Conservation (phyloP, 2,113 vertebrate genomes). For the Spheniscus mendiculus region DNA sequence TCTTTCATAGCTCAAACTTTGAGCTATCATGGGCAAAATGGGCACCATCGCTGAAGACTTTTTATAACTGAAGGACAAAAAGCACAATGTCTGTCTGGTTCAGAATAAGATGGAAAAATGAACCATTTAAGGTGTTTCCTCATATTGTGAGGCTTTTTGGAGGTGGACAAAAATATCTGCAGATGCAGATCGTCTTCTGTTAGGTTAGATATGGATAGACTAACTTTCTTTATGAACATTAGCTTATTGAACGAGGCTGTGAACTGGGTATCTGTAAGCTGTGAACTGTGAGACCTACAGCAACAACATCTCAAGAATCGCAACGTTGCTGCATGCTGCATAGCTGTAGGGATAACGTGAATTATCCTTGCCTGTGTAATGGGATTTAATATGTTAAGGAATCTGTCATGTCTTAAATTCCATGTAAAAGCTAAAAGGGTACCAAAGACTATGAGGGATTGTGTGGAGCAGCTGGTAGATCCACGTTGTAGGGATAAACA, state of each 20-base stretch:
- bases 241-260: not conserved
- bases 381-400: not conserved
- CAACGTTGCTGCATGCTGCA: not conserved
- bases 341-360: not conserved
- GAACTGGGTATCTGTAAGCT: not conserved
- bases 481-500: not conserved
- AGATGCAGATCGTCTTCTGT: not conserved
- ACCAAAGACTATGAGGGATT: not conserved
- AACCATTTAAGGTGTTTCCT: fast-evolving
- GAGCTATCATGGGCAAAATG: not conserved
- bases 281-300: not conserved
- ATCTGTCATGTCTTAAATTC: not conserved
- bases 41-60: fast-evolving
- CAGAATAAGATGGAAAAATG: not conserved
- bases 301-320: not conserved
- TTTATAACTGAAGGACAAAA: not conserved
- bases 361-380: not conserved
- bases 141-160: not conserved
- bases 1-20: not conserved
- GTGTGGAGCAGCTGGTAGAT: not conserved
- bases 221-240: not conserved
- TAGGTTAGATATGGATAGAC: not conserved
- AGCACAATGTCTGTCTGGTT: not conserved
- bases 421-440: not conserved
- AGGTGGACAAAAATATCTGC: not conserved